These are phyloP conservation scores for Nomada ruficornis DNA, from an alignment of 2,888 invertebrate genomes.

Conservation along the genomic window DNA sequence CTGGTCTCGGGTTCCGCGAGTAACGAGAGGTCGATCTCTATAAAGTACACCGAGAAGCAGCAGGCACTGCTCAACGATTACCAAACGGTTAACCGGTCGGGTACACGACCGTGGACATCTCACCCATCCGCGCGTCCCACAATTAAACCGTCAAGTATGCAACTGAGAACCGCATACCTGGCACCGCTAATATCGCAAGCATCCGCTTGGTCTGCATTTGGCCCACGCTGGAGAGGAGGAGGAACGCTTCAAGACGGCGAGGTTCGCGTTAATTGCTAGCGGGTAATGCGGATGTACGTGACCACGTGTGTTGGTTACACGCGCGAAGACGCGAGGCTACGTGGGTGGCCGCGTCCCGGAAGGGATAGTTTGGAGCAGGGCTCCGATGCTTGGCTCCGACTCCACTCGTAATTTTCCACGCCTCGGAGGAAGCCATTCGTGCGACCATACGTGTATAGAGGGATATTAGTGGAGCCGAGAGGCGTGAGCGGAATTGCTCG, in stretches of 20 bases:
- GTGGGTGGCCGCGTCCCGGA: neutral
- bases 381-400: constrained; percentile 34
- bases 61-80: no score
- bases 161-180: constrained; percentile 9
- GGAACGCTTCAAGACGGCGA: constrained; percentile 20
- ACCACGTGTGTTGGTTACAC: constrained; percentile 36
- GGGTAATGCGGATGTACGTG: constrained; percentile 52
- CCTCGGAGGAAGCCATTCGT: constrained; percentile 41
- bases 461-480: constrained; percentile 46
- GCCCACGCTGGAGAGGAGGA: neutral
- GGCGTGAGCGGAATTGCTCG: neutral
- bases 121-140: neutral
- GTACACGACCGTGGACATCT: neutral
- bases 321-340: neutral
- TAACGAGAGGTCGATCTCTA: neutral
- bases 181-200: constrained; percentile 39
- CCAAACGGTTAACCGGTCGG: no score
- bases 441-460: constrained; percentile 56
- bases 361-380: constrained; percentile 30
- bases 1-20: neutral
- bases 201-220: constrained; percentile 1
- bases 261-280: constrained; percentile 47
- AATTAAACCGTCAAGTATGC: constrained; percentile 42
- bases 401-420: constrained; percentile 58
- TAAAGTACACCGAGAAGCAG: neutral